Evolutionary conservation across 1,140 invertebrate genomes (phyloP), one percentile per base, ranked within the genome.

Genomic region (Drosophila prosaltans): DNA sequence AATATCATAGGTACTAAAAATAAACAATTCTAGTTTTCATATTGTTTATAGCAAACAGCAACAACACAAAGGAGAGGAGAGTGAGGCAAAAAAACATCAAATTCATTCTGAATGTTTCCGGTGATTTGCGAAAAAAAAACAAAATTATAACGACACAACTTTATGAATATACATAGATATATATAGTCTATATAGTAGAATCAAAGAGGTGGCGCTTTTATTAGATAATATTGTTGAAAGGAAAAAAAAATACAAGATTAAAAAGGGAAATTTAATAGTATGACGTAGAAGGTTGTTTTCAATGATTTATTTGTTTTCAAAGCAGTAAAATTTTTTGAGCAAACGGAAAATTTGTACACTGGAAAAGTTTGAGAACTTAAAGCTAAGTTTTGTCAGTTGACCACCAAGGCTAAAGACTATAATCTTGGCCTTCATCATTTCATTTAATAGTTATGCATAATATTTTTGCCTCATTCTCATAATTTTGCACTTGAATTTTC

Each of bases 61-160:
- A 39, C 36, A 48, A 61, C 57, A 43, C 28, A 67, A 40, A 41
- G 5, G 21, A 36, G 54, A 43, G 60, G 40, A 55, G 60, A 30
- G 36, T 26, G 8, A 24, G 21, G 16, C 16, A 21, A 16, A 48
- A 7, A 7, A 21, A 16, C 68, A 21, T 60, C 40, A 84, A 64
- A 71, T 79, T 63, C 26, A 10, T 68, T 51, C 26, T 41, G 8
- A 28, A 8, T 59, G 66, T 79, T 82, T 86, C 79, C 79, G 82
- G 67, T 74, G 63, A 73, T 54, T 61, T 60, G 60, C 64, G 66
- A 63, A 78, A 85, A 77, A 78, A 85, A 77, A 54, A 48, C 5
- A 8, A 21, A 59, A 51, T 51, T 26, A 51, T 51, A 51, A 51
- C 45, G 45, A 51, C 45, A 51, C 21, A 8, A 48, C 21, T 48